Conservation (phyloP, 2,797 vertebrate genomes). For the Martes flavigula region DNA sequence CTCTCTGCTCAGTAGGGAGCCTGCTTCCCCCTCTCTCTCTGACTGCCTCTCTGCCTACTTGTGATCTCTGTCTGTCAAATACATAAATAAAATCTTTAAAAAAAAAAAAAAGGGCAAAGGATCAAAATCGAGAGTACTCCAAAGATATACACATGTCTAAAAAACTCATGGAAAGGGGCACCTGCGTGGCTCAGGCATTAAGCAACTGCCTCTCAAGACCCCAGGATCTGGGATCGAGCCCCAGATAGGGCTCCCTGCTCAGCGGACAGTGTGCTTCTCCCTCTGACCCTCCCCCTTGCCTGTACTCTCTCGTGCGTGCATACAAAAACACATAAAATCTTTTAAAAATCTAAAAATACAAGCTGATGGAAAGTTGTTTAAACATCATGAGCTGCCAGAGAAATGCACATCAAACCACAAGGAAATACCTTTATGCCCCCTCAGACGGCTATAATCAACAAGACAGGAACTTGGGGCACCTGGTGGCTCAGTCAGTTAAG, state of each 20-base stretch:
- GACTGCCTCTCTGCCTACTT: too few relatives aligned
- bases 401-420: neutral
- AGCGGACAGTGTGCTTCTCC: too few relatives aligned
- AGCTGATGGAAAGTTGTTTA: neutral
- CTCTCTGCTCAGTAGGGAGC: too few relatives aligned
- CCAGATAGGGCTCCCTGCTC: too few relatives aligned
- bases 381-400: neutral
- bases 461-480: neutral
- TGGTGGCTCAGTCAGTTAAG: neutral
- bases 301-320: accelerated
- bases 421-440: neutral
- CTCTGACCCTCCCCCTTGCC: too few relatives aligned
- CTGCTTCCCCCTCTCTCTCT: too few relatives aligned
- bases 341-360: neutral
- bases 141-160: neutral
- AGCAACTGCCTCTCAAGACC: too few relatives aligned
- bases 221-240: too few relatives aligned
- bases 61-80: too few relatives aligned
- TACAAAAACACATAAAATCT: too few relatives aligned
- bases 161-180: neutral
- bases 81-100: too few relatives aligned
- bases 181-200: too few relatives aligned
- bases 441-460: neutral
- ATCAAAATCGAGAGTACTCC: neutral
- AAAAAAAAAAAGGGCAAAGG: neutral